Conservation (phyloP, 2,797 vertebrate species). For the Arrhamphus sclerolepis region DNA sequence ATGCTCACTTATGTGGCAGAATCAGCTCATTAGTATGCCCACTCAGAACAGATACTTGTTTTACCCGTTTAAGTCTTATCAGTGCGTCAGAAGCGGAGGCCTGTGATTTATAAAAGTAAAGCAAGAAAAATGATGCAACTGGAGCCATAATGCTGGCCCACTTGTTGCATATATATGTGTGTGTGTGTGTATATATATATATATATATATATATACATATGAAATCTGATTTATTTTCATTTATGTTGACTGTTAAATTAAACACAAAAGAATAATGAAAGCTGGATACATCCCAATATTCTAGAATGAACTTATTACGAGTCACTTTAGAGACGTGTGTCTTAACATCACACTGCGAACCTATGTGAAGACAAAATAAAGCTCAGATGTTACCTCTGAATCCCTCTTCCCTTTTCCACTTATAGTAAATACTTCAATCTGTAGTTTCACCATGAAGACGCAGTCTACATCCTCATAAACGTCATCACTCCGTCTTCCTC, state of each 20-base stretch:
- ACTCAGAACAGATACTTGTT: slow-evolving; percentile 45
- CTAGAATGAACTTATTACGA: too few relatives aligned
- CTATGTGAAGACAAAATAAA: not conserved
- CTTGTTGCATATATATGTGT: too few relatives aligned
- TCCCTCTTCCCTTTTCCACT: slow-evolving; percentile 8
- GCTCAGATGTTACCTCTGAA: slow-evolving; percentile 19
- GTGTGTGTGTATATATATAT: too few relatives aligned
- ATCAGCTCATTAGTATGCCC: slow-evolving; percentile 30
- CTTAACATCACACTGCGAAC: not conserved
- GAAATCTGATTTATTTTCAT: too few relatives aligned
- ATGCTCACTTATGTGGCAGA: slow-evolving; percentile 36
- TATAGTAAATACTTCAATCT: slow-evolving; percentile 42
- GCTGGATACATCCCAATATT: too few relatives aligned
- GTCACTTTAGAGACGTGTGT: too few relatives aligned
- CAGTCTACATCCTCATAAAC: slow-evolving; percentile 61
- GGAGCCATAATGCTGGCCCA: not conserved
- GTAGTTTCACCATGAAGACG: slow-evolving; percentile 42
- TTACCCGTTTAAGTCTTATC: slow-evolving; percentile 20
- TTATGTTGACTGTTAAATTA: too few relatives aligned
- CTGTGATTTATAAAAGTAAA: slow-evolving; percentile 17
- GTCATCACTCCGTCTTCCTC: slow-evolving; percentile 69
- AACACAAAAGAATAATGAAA: not conserved
- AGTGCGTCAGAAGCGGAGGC: slow-evolving; percentile 36
- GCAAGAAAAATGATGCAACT: slow-evolving; percentile 1
- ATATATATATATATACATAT: too few relatives aligned